Evolutionary conservation across 2,888 invertebrate species (phyloP).

Genomic region (Phania funesta): DNA sequence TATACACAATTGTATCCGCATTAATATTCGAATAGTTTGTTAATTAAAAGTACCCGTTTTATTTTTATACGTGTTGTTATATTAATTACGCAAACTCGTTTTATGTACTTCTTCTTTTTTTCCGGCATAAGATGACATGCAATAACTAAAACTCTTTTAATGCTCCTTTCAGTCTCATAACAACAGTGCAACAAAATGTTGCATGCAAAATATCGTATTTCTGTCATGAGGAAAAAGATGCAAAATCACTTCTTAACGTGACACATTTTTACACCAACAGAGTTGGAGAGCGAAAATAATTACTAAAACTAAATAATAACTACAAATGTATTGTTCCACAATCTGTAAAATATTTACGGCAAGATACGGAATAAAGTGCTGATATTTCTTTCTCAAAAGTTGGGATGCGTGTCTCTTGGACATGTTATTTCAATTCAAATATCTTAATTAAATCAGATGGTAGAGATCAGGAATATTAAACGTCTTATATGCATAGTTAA

Average conservation of each 20-base stretch:
- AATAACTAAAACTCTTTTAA: conserved; percentile 12
- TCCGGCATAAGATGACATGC: conserved; percentile 42
- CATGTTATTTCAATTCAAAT: no score
- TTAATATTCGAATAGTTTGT: neutral
- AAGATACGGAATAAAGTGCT: no score
- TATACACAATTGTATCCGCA: neutral
- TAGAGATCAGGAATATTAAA: no score
- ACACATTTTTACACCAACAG: conserved; percentile 49
- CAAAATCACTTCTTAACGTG: conserved; percentile 32
- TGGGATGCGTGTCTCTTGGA: no score
- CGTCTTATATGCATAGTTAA: no score
- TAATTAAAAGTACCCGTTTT: conserved; percentile 28
- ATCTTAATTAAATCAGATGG: no score
- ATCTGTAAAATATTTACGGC: no score
- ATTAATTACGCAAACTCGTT: conserved; percentile 39
- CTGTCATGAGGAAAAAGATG: conserved; percentile 1
- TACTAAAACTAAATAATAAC: no score
- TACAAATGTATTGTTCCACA: no score
- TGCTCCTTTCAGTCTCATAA: neutral
- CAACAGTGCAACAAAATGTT: conserved; percentile 20
- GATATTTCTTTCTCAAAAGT: no score
- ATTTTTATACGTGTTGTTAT: conserved; percentile 21
- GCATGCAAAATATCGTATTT: conserved; percentile 28
- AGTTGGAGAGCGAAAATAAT: neutral
- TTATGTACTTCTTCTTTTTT: neutral